phyloP scores from a whole-genome alignment of 2,888 invertebrate species.

The Hypomecis punctinalis region DNA sequence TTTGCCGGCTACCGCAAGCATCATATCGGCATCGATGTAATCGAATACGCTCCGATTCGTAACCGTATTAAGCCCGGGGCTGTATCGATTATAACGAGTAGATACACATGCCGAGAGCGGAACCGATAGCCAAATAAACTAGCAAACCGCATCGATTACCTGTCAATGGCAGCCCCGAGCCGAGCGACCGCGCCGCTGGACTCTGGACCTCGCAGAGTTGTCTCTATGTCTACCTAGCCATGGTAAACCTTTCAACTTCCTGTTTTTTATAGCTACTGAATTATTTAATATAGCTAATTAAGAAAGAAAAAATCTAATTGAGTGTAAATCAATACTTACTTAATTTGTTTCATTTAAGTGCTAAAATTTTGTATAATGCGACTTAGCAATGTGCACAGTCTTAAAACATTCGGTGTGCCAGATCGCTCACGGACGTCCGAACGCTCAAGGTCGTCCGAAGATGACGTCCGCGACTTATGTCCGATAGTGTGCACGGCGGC shows the following conservation, averaged over 20 bases:
- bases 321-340: no score
- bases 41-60: constrained; percentile 69
- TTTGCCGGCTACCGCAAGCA: constrained; percentile 33
- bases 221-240: constrained; percentile 32
- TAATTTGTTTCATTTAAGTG: no score
- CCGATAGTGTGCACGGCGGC: no score
- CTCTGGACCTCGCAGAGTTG: constrained; percentile 58
- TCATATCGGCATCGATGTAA: constrained; percentile 59
- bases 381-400: no score
- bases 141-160: constrained; percentile 83
- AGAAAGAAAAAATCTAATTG: no score
- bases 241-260: background rate
- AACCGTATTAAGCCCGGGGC: constrained; percentile 66
- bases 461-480: no score
- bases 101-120: constrained; percentile 76
- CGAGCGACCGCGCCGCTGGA: constrained; percentile 71
- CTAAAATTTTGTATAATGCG: no score
- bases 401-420: no score
- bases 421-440: no score
- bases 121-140: constrained; percentile 84
- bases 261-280: constrained; percentile 1
- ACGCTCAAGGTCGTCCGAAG: no score
- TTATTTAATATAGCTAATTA: no score
- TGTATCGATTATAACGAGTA: constrained; percentile 77
- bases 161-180: constrained; percentile 75